Evolutionary conservation across 2,888 invertebrate genomes (phyloP).

Genomic region (Nemotelus pantherinus): DNA sequence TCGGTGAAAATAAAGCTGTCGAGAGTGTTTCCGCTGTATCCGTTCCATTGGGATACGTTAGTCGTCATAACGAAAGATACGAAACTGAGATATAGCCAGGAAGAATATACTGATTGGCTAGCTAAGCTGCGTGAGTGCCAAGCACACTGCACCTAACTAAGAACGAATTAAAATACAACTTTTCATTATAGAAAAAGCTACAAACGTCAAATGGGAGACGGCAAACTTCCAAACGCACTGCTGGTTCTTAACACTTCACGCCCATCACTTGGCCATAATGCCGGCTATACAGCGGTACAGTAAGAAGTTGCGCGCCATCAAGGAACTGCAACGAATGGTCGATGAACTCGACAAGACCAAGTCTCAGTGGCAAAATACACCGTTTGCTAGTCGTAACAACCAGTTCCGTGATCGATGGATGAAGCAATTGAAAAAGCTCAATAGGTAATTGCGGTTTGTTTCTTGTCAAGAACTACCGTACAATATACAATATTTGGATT

Average conservation of each 20-base stretch:
- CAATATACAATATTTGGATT: not conserved
- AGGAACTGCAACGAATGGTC: constrained; percentile 88
- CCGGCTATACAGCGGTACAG: constrained; percentile 89
- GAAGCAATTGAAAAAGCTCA: constrained; percentile 81
- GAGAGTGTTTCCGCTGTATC: constrained; percentile 89
- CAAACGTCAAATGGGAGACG: constrained; percentile 74
- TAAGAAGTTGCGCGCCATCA: constrained; percentile 71
- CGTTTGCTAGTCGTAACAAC: constrained; percentile 80
- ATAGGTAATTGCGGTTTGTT: constrained; percentile 66
- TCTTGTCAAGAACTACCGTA: not conserved
- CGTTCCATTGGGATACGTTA: constrained; percentile 82
- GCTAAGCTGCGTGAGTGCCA: constrained; percentile 70
- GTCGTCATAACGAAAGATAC: constrained; percentile 82
- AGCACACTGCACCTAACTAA: not conserved
- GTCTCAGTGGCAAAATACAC: constrained; percentile 81
- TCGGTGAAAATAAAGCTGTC: constrained; percentile 90
- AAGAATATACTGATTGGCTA: constrained; percentile 83
- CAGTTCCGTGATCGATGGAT: constrained; percentile 88
- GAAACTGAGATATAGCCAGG: constrained; percentile 81
- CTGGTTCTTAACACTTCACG: constrained; percentile 95
- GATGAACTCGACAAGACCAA: constrained; percentile 85
- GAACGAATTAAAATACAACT: too few species aligned
- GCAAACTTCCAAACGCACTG: constrained; percentile 96
- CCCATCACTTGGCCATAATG: constrained; percentile 90
- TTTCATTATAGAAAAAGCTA: constrained; percentile 64